These are phyloP conservation scores for Lemur catta DNA, from an alignment of 2,797 vertebrate species.

Conservation along the genomic window DNA sequence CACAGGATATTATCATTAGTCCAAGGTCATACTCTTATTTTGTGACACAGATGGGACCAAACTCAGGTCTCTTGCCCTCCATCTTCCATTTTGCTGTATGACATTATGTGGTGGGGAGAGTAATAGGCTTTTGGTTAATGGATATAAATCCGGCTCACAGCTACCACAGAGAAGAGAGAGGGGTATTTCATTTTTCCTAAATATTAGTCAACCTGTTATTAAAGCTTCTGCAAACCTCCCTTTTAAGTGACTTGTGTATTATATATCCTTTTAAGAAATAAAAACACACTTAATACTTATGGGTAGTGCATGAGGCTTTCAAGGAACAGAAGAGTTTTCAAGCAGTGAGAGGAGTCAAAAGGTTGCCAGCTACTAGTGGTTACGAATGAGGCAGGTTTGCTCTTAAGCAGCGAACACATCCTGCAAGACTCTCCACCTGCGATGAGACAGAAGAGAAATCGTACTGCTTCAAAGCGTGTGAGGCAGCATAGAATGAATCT, in stretches of 20 bases:
- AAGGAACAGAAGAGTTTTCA: neutral
- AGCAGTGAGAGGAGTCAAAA: conserved; percentile 7
- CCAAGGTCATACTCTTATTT: neutral
- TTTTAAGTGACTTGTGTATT: neutral
- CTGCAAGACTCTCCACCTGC: neutral
- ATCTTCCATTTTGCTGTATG: neutral
- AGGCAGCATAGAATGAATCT: neutral
- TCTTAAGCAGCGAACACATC: neutral
- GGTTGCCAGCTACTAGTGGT: neutral
- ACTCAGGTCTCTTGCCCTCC: neutral
- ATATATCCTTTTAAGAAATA: neutral
- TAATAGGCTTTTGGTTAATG: neutral
- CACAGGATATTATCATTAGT: neutral
- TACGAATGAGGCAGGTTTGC: neutral
- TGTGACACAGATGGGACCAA: neutral
- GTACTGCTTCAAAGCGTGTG: neutral
- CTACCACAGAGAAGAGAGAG: neutral
- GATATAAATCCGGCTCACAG: neutral
- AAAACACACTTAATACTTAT: neutral
- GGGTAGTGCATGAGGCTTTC: neutral
- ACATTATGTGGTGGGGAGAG: neutral
- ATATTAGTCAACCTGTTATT: neutral
- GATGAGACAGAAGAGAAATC: neutral
- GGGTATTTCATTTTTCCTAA: neutral
- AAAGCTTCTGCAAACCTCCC: neutral